These are phyloP conservation scores for Tinea pellionella DNA, from an alignment of 2,888 invertebrate genomes.

Conservation along the genomic window DNA sequence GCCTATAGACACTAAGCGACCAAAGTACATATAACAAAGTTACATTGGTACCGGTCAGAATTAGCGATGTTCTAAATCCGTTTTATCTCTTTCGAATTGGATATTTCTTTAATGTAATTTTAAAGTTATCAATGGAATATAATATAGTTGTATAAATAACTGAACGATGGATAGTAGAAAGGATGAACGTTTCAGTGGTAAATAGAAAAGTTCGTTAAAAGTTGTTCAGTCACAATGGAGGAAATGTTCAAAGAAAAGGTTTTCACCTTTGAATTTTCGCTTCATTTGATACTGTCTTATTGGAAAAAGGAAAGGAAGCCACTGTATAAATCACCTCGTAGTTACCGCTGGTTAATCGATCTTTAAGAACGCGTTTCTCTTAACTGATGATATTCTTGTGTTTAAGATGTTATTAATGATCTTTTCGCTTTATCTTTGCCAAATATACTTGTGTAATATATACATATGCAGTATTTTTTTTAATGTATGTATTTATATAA, in stretches of 20 bases:
- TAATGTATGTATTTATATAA: too few species aligned
- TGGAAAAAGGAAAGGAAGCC: neutral
- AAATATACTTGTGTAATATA: neutral
- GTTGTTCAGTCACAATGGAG: neutral
- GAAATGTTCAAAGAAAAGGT: neutral
- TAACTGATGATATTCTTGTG: neutral
- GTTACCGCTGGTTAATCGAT: neutral
- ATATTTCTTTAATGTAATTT: too few species aligned
- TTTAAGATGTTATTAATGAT: neutral
- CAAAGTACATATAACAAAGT: too few species aligned
- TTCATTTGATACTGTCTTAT: slow-evolving; percentile 1
- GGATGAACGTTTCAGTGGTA: neutral
- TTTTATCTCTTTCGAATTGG: too few species aligned
- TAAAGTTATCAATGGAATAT: too few species aligned
- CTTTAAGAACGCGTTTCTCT: neutral
- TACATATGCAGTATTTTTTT: too few species aligned
- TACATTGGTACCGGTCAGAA: too few species aligned
- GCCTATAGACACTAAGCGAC: too few species aligned
- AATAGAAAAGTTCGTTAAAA: slow-evolving; percentile 1
- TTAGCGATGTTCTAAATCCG: too few species aligned
- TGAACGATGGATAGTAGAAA: too few species aligned
- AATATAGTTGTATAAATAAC: too few species aligned
- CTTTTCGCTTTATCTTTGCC: neutral
- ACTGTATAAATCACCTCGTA: neutral
- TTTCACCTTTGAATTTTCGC: slow-evolving; percentile 9